phyloP scores from a whole-genome alignment of 1,140 invertebrate species.

The Drosophila asahinai region DNA sequence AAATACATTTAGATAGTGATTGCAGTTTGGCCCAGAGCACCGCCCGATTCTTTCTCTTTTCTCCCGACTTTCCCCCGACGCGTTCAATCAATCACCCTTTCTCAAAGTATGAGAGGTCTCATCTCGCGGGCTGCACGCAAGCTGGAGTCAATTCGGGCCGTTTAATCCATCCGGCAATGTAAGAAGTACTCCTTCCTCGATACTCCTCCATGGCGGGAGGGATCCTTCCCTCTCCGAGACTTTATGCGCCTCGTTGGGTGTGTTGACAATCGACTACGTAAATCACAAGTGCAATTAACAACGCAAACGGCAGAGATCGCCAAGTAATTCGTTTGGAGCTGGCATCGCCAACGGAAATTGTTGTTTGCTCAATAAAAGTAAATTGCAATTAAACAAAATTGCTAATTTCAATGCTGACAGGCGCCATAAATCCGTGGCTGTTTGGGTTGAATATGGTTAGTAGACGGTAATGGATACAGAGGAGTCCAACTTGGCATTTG shows the following conservation, averaged over 20 bases:
- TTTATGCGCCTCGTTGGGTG: slow-evolving; percentile 61
- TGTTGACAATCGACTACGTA: slow-evolving; percentile 75
- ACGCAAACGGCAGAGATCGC: slow-evolving; percentile 64
- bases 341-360: slow-evolving; percentile 68
- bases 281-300: slow-evolving; percentile 81
- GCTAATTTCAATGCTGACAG: slow-evolving; percentile 80
- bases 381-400: slow-evolving; percentile 83
- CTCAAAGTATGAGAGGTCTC: slow-evolving; percentile 12
- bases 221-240: slow-evolving; percentile 2
- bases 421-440: slow-evolving; percentile 59
- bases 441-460: slow-evolving; percentile 23
- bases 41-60: slow-evolving; percentile 22
- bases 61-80: slow-evolving; percentile 62
- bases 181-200: slow-evolving; percentile 25
- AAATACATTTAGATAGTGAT: slow-evolving; percentile 74
- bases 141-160: slow-evolving; percentile 25
- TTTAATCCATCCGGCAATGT: slow-evolving; percentile 40
- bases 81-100: slow-evolving; percentile 56
- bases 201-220: neutral
- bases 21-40: slow-evolving; percentile 32
- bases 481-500: no score
- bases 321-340: slow-evolving; percentile 54
- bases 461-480: slow-evolving; percentile 13
- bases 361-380: slow-evolving; percentile 80
- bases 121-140: slow-evolving; percentile 33